Conservation (phyloP, 2,797 vertebrate species). For the Hephaestus fuliginosus region DNA sequence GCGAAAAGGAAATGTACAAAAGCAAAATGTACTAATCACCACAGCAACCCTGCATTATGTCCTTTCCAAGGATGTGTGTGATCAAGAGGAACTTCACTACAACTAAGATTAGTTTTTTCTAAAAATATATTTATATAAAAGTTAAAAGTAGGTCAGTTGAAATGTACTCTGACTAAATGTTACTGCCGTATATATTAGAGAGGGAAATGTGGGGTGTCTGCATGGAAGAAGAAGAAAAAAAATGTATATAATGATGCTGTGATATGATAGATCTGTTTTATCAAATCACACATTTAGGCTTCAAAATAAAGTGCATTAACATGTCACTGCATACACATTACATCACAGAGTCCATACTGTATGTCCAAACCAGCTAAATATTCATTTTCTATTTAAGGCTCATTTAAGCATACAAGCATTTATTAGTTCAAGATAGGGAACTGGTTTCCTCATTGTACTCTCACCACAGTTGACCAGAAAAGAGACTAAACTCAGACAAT, state of each 20-base stretch:
- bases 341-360: no score
- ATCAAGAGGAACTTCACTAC: conserved; percentile 11
- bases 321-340: no score
- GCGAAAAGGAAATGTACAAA: conserved; percentile 58
- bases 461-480: background rate
- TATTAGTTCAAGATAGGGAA: background rate
- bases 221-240: no score
- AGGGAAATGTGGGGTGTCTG: background rate
- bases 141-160: background rate
- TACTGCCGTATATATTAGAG: background rate
- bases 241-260: no score
- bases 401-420: background rate
- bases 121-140: background rate
- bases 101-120: background rate
- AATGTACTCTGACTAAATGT: background rate
- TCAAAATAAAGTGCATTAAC: no score
- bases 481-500: background rate
- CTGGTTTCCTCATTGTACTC: background rate
- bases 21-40: conserved; percentile 50
- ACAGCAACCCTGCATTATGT: conserved; percentile 7
- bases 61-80: conserved; percentile 21
- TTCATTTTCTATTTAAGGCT: no score
- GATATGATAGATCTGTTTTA: background rate
- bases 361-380: no score
- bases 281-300: background rate